phyloP scores from a whole-genome alignment of 2,888 invertebrate genomes.

The Lepidochitona cinerea region DNA sequence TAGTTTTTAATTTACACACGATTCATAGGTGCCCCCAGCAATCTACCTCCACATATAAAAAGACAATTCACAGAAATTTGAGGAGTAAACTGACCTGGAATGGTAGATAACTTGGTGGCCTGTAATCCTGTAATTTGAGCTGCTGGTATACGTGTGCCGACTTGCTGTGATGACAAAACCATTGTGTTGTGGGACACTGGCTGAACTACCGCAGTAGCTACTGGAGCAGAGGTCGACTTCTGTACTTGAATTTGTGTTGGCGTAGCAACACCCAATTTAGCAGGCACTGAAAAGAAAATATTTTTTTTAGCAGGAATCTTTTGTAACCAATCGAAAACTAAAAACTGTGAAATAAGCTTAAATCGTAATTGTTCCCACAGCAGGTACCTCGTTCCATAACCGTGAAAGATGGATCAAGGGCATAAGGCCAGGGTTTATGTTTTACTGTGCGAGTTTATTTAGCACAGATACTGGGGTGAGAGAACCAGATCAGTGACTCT shows the following conservation, averaged over 20 bases:
- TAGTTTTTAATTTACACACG: too few relatives aligned
- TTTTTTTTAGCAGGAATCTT: too few relatives aligned
- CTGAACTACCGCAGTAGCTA: not conserved
- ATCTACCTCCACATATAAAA: too few relatives aligned
- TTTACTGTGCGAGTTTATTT: not conserved
- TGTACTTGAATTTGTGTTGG: not conserved
- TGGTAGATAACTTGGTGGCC: not conserved
- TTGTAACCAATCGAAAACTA: too few relatives aligned
- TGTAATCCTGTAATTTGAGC: not conserved
- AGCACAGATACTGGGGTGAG: not conserved
- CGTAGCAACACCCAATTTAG: not conserved
- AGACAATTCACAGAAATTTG: too few relatives aligned
- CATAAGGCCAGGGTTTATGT: not conserved
- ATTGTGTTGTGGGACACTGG: not conserved
- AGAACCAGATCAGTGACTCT: not conserved
- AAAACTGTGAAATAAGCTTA: too few relatives aligned
- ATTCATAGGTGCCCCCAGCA: too few relatives aligned
- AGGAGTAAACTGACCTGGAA: not conserved
- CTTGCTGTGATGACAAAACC: not conserved
- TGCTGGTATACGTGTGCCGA: not conserved
- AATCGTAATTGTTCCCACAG: too few relatives aligned
- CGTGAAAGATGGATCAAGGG: not conserved
- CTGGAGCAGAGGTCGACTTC: not conserved
- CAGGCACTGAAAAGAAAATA: not conserved
- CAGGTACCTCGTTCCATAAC: not conserved